Conservation (phyloP, 2,888 invertebrate species). For the Dynastes maya region DNA sequence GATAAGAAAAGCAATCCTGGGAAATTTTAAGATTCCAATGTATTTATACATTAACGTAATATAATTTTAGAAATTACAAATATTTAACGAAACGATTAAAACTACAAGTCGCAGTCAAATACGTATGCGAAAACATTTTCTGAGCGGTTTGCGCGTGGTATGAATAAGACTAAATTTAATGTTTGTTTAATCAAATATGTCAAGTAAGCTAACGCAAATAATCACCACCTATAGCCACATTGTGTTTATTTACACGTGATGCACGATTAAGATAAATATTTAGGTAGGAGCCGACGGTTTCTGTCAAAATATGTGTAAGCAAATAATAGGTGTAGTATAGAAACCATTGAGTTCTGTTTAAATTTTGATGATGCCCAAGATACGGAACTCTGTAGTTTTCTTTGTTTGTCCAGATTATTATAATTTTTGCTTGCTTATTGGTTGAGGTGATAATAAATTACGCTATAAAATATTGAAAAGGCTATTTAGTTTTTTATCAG, state of each 20-base stretch:
- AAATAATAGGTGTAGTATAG: slow-evolving; percentile 21
- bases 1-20: too few species aligned
- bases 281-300: slow-evolving; percentile 24
- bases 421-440: too few species aligned
- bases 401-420: too few species aligned
- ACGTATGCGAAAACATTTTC: background rate
- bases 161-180: slow-evolving; percentile 23
- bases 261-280: slow-evolving; percentile 42
- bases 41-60: too few species aligned
- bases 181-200: slow-evolving; percentile 33
- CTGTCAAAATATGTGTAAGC: slow-evolving; percentile 39
- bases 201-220: slow-evolving; percentile 26
- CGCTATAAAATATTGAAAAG: too few species aligned
- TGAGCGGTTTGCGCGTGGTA: background rate
- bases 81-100: background rate
- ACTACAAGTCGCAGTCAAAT: background rate
- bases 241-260: slow-evolving; percentile 24
- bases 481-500: too few species aligned
- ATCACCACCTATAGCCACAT: slow-evolving; percentile 21
- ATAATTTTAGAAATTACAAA: background rate
- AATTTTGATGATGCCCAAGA: background rate
- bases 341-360: background rate
- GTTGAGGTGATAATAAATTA: too few species aligned
- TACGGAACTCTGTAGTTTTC: too few species aligned
- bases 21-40: too few species aligned